Evolutionary conservation across 2,797 vertebrate species (phyloP).

Genomic region (Australoheros facetus): DNA sequence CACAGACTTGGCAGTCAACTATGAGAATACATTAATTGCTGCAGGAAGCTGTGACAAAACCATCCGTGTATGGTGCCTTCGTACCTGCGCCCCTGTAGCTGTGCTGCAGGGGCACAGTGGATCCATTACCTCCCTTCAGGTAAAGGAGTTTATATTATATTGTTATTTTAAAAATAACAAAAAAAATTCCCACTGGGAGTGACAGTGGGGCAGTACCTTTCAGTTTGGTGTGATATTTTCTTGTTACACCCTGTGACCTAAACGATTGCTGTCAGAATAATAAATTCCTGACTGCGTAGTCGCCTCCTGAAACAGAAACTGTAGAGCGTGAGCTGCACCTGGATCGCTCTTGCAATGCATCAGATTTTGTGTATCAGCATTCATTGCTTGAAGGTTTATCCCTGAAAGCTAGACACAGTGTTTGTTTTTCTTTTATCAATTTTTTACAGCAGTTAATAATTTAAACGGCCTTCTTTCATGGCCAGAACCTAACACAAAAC

Average conservation of each 20-base stretch:
- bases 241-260: background rate
- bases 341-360: background rate
- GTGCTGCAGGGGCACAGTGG: conserved; percentile 97
- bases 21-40: conserved; percentile 96
- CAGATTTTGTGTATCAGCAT: background rate
- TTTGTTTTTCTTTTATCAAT: background rate
- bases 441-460: background rate
- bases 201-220: background rate
- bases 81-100: conserved; percentile 95
- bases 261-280: background rate
- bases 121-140: conserved; percentile 97
- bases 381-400: background rate
- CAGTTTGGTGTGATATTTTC: background rate
- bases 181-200: background rate
- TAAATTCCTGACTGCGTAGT: background rate
- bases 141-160: conserved; percentile 53
- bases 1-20: conserved; percentile 97
- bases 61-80: conserved; percentile 97
- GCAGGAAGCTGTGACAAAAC: conserved; percentile 98
- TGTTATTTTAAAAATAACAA: background rate
- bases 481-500: background rate
- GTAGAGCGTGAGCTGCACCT: background rate
- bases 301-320: background rate
- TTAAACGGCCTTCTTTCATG: background rate
- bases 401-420: background rate